phyloP scores from a whole-genome alignment of 2,113 vertebrate genomes.

The Ceratotherium simum region DNA sequence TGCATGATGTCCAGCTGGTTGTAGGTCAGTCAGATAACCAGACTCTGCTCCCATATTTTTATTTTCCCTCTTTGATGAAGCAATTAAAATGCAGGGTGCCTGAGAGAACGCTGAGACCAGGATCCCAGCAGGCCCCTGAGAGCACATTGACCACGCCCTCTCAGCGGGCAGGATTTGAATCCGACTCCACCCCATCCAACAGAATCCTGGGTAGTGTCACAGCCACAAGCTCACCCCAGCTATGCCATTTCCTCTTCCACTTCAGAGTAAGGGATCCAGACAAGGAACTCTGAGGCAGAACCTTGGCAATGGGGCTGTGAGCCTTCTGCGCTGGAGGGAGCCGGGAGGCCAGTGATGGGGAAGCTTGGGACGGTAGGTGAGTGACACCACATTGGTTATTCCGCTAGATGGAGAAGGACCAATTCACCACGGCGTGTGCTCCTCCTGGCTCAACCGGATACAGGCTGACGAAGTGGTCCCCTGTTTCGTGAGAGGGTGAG shows the following conservation, averaged over 20 bases:
- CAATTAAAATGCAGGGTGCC: background rate
- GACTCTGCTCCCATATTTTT: accelerated
- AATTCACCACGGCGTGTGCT: conserved; percentile 97
- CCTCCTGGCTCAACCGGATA: conserved; percentile 97
- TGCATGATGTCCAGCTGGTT: background rate
- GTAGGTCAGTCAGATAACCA: too few relatives aligned
- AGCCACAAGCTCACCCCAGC: background rate
- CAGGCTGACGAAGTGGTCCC: conserved; percentile 94
- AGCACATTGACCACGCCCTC: background rate
- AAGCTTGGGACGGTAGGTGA: accelerated
- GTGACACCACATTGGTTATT: background rate
- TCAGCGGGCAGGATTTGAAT: background rate
- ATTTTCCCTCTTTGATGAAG: background rate
- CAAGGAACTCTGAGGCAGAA: background rate
- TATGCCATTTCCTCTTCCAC: background rate
- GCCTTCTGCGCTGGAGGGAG: background rate
- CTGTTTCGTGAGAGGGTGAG: conserved; percentile 97
- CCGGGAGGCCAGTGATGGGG: accelerated
- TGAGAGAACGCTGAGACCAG: accelerated
- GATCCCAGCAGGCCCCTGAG: background rate
- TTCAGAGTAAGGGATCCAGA: background rate
- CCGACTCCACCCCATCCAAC: accelerated
- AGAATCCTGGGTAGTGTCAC: background rate
- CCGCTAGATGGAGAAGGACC: conserved; percentile 94
- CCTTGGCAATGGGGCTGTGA: background rate